These are phyloP conservation scores for Lysandra bellargus DNA, from an alignment of 2,888 invertebrate species.

Conservation along the genomic window DNA sequence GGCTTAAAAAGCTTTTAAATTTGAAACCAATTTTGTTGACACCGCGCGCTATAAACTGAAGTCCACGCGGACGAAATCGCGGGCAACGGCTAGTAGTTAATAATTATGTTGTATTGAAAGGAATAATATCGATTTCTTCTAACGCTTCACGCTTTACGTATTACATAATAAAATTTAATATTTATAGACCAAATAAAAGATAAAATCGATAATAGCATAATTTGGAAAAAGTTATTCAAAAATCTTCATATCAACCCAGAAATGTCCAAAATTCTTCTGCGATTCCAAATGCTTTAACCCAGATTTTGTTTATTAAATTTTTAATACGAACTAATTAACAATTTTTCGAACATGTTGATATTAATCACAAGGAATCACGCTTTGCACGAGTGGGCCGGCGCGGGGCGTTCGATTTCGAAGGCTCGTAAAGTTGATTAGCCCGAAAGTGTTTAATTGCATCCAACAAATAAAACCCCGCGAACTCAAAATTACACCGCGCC, in stretches of 20 bases:
- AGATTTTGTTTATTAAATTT: background rate
- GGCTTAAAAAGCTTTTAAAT: too few relatives aligned
- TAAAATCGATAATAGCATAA: too few relatives aligned
- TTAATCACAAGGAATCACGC: constrained; percentile 60
- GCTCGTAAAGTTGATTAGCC: constrained; percentile 68
- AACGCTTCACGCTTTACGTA: background rate
- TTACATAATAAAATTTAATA: too few relatives aligned
- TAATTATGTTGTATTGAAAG: background rate
- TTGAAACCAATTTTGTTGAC: too few relatives aligned
- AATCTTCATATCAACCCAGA: too few relatives aligned
- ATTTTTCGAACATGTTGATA: constrained; percentile 41
- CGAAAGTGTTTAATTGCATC: constrained; percentile 67
- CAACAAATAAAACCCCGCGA: constrained; percentile 44
- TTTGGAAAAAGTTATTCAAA: too few relatives aligned
- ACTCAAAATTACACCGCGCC: constrained; percentile 24
- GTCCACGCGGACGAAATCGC: too few relatives aligned
- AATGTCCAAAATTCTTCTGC: background rate
- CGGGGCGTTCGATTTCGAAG: constrained; percentile 33
- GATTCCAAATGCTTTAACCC: background rate
- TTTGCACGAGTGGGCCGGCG: constrained; percentile 52
- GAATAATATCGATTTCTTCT: background rate
- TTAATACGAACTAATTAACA: background rate
- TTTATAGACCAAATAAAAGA: too few relatives aligned
- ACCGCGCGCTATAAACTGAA: too few relatives aligned
- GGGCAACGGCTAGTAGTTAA: too few relatives aligned